Percentiles rank a stretch among this genome's conserved stretches.
These are phyloP conservation scores for Pseudopleuronectes americanus DNA, from an alignment of 2,797 vertebrate genomes.

Conservation along the genomic window DNA sequence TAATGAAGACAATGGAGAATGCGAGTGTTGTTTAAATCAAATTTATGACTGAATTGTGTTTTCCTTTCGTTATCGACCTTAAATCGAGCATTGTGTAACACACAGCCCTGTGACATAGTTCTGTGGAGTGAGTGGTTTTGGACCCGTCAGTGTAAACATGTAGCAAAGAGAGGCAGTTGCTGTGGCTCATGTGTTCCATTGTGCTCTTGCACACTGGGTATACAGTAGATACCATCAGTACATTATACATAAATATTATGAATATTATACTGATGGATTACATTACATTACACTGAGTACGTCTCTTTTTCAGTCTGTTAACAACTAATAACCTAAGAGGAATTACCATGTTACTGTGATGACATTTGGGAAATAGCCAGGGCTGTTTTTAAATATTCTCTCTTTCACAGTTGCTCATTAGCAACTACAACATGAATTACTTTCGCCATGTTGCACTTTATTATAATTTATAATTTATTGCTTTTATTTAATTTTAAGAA, in stretches of 20 bases:
- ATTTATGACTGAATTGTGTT: conserved; percentile 8
- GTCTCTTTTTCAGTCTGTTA: conserved; percentile 18
- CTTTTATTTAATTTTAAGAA: conserved; percentile 8
- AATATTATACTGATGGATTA: conserved; percentile 21
- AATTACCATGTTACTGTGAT: conserved; percentile 28
- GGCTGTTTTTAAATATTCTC: not conserved
- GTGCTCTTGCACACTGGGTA: conserved; percentile 6
- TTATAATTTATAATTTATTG: conserved; percentile 25
- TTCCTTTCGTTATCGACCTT: not conserved
- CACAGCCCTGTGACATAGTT: not conserved
- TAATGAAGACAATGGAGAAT: conserved; percentile 11
- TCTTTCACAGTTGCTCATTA: not conserved
- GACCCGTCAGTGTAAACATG: conserved; percentile 7
- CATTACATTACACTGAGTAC: not conserved
- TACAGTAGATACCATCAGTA: conserved; percentile 12
- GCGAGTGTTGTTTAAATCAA: not conserved
- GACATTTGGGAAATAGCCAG: conserved; percentile 20
- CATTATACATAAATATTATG: conserved; percentile 11
- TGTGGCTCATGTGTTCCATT: conserved; percentile 21
- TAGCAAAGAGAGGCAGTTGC: conserved; percentile 6
- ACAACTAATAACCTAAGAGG: conserved; percentile 41
- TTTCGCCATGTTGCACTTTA: conserved; percentile 40
- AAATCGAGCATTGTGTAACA: not conserved
- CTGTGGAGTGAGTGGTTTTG: not conserved
- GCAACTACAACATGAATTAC: conserved; percentile 5